phyloP scores from a whole-genome alignment of 2,113 vertebrate species.

The Oreotrochilus melanogaster region DNA sequence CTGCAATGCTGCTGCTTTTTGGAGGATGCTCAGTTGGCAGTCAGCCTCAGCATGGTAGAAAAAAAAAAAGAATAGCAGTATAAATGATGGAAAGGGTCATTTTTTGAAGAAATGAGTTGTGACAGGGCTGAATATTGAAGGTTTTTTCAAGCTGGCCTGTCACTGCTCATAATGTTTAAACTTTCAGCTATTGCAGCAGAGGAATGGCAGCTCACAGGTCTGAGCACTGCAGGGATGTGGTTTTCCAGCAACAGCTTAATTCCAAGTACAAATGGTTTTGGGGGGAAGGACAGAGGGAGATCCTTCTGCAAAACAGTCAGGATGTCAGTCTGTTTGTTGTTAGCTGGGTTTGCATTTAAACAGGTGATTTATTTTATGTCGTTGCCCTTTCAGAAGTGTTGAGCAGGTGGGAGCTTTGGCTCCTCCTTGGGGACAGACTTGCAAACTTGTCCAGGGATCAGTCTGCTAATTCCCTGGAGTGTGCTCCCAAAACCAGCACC shows the following conservation, averaged over 20 bases:
- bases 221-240: neutral
- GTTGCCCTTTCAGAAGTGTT: neutral
- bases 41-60: neutral
- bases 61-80: neutral
- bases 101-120: neutral
- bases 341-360: neutral
- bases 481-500: neutral
- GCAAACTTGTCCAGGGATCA: neutral
- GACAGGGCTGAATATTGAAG: neutral
- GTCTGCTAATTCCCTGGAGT: neutral
- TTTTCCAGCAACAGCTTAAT: neutral
- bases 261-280: neutral
- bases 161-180: neutral
- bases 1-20: neutral
- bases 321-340: neutral
- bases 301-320: fast-evolving
- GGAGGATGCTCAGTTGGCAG: neutral
- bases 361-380: neutral
- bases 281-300: neutral
- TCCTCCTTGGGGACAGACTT: neutral
- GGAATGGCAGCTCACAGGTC: neutral
- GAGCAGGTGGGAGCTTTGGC: neutral
- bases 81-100: neutral
- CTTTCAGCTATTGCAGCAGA: neutral
- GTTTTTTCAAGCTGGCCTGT: neutral